phyloP scores from a whole-genome alignment of 2,797 vertebrate genomes.

The Tinamus major region DNA sequence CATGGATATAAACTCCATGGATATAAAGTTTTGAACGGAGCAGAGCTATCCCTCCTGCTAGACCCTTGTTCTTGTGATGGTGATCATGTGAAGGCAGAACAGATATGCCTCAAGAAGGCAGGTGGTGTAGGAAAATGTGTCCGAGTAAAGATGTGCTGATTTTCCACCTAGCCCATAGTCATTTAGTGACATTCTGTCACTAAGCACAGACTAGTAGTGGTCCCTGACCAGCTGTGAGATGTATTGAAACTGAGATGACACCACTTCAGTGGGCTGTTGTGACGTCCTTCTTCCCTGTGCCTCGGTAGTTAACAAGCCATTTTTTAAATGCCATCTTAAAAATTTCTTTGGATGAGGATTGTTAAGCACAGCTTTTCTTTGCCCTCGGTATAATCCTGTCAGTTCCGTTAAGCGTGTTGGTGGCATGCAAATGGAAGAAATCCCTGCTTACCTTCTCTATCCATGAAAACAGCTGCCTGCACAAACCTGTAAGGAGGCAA shows the following conservation, averaged over 20 bases:
- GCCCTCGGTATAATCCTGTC: background rate
- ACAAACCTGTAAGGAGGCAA: background rate
- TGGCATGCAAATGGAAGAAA: background rate
- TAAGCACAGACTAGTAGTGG: background rate
- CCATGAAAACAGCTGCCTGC: background rate
- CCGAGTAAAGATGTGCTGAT: background rate
- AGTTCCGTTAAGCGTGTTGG: background rate
- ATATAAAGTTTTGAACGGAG: background rate
- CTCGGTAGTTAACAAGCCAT: background rate
- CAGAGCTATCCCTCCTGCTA: background rate
- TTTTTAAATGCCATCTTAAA: background rate
- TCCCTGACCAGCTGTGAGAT: background rate
- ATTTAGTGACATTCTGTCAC: background rate
- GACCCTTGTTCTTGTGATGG: background rate
- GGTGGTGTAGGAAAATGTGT: background rate
- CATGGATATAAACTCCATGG: background rate
- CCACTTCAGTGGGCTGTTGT: background rate
- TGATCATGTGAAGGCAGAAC: background rate
- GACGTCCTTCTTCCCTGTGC: background rate
- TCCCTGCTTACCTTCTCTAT: background rate
- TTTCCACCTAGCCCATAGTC: background rate
- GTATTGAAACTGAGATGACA: background rate
- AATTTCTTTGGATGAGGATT: background rate
- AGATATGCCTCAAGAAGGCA: background rate
- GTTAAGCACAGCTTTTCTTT: background rate